Base-by-base conservation (phyloP, 1,140 invertebrate species). In the Thaumetopoea pityocampa region DNA sequence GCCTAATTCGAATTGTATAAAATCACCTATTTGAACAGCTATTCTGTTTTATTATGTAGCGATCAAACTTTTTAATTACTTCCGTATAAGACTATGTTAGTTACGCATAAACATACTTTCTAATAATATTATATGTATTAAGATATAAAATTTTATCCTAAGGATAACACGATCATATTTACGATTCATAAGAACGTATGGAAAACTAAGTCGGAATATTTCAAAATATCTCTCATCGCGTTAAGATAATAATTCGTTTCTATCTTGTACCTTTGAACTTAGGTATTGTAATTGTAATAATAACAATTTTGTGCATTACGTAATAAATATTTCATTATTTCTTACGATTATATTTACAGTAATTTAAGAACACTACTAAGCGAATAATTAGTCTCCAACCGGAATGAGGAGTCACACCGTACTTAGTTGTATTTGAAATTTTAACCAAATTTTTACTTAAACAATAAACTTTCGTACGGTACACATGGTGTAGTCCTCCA, bases 271-370 rank as follows among this genome's bases (percentile, higher is more conserved):
- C 73, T 80, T 84, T 79, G 65, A 71, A 76, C 53, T 71, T 84
- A 84, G 80, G 76, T 80, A 82, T 82, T 82, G 78, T 84, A 84
- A 84, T 84, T 81, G 78, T 79, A 78, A 79, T 78, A 63, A 80
- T 80, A 72, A 80, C 72, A 77, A 73, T 84, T 80, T 82, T 80
- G 78, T 82, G 80, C 73, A 84, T 82, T 84, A 82, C 69, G 72
- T 82, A 84, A 80, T 73, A 73, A 69, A 83, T 81, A 79, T 77
- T 80, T 79, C 71, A 82, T 84, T 77, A 70, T 84, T 82, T 84
- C 76, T 84, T 79, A 80, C 66, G 64, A 77, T 77, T 80, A 67
- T 80, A 82, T 82, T 80, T 77, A 80, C 67, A 66, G 70, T 72
- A 81, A 77, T 76, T 23, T 81, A 83, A 83, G 77, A 76, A 60